Base-by-base conservation (phyloP, 2,888 invertebrate genomes). In the Dusona sp. region DNA sequence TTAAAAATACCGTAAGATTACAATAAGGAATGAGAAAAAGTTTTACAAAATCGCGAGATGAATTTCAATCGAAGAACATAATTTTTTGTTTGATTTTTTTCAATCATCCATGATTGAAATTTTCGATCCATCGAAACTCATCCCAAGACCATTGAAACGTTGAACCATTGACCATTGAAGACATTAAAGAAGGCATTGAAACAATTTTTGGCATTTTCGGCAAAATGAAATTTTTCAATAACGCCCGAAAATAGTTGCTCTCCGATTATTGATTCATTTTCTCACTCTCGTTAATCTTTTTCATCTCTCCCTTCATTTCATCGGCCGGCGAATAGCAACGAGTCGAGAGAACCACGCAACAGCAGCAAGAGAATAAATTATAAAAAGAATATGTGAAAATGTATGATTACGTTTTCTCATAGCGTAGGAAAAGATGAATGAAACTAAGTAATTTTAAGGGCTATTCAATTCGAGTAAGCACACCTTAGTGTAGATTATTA, bases 331-430 rank as follows among this genome's bases (percentile, higher is more conserved):
- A n/a, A 67, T 74, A 70, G 9, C 61, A 51, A 74, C 38, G 25
- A 64, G 54, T 42, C 42, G 25, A 72, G 25, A 72, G 72, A 22
- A 57, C 38, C 6, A 48, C n/a, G n/a, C 13, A 68, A 67, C 45
- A 51, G 6, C 25, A 4, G n/a, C 25, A 51, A 65, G 38, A 72
- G 64, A 77, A 82, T 22, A 64, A 79, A 67, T 87, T 80, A 82
- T 87, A 73, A 84, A n/a, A 83, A 82, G 86, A 85, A 74, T 86
- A 61, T 16, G 61, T 85, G 70, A 89, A 81, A 89, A 68, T 88
- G 48, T 91, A 88, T 86, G 75, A 74, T 89, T 88, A 88, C 88
- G 70, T 74, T 88, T 90, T 90, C 88, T 83, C 83, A 82, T 89
- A 89, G 83, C 83, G 83, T 85, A 88, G 89, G 65, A 83, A 25